phyloP scores from a whole-genome alignment of 2,797 vertebrate genomes.

The Gobionotothen gibberifrons region DNA sequence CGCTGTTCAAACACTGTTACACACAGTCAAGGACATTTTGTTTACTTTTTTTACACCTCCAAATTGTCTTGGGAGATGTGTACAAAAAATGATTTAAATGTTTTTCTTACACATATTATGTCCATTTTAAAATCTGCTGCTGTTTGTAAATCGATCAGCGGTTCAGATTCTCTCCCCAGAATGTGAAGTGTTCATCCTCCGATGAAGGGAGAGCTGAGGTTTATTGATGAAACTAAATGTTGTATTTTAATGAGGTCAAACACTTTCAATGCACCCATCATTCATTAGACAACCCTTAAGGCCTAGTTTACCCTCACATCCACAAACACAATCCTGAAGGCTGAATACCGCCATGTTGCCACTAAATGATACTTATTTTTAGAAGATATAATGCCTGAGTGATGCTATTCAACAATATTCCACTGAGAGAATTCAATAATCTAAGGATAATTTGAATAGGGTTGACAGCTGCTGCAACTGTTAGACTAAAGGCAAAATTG shows the following conservation, averaged over 20 bases:
- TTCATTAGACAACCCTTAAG: slow-evolving; percentile 10
- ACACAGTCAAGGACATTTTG: slow-evolving; percentile 14
- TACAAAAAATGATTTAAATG: not conserved
- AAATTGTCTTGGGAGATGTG: not conserved
- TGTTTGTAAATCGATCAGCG: slow-evolving; percentile 11
- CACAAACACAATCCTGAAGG: slow-evolving; percentile 1
- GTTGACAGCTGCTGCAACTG: slow-evolving; percentile 8
- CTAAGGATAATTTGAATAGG: slow-evolving; percentile 14
- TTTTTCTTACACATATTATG: not conserved
- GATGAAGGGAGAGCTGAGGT: slow-evolving; percentile 9
- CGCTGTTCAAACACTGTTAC: not conserved
- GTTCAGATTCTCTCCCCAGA: not conserved
- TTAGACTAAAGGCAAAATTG: slow-evolving; percentile 10
- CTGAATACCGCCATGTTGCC: not conserved
- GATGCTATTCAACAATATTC: slow-evolving; percentile 14
- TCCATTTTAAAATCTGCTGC: slow-evolving; percentile 2
- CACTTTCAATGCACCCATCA: not conserved
- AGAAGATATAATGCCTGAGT: not conserved
- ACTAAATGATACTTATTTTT: not conserved
- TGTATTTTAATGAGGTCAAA: slow-evolving; percentile 28
- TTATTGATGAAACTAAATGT: slow-evolving; percentile 7
- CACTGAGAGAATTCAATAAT: slow-evolving; percentile 18
- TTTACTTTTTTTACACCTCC: not conserved
- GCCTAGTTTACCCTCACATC: slow-evolving; percentile 21
- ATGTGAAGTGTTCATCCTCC: slow-evolving; percentile 7